Percentiles rank a stretch among this genome's conserved stretches.
phyloP scores from a whole-genome alignment of 2,797 vertebrate genomes.

The Phoxinus dragarum region DNA sequence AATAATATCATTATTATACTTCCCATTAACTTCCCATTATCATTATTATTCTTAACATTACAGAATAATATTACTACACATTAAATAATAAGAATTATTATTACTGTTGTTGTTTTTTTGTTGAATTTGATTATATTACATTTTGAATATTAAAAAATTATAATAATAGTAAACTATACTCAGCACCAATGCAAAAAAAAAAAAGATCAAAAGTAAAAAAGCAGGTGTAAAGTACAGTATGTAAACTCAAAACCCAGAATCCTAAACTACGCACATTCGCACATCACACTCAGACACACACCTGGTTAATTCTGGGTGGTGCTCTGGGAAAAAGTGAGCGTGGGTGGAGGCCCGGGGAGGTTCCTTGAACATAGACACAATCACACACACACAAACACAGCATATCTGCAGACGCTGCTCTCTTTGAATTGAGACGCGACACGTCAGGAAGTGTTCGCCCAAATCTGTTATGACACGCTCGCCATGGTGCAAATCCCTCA shows the following conservation, averaged over 20 bases:
- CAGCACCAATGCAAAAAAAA: background rate
- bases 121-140: background rate
- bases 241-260: slow-evolving; percentile 86
- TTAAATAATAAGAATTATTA: background rate
- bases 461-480: slow-evolving; percentile 74
- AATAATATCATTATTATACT: background rate
- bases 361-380: slow-evolving; percentile 55
- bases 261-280: slow-evolving; percentile 96
- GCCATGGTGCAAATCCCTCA: slow-evolving; percentile 63
- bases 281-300: slow-evolving; percentile 52
- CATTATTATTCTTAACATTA: background rate
- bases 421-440: slow-evolving; percentile 63
- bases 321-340: slow-evolving; percentile 22
- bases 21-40: background rate
- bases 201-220: background rate
- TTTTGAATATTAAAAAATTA: background rate
- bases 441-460: slow-evolving; percentile 59
- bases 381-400: slow-evolving; percentile 51
- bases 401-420: slow-evolving; percentile 66
- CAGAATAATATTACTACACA: background rate
- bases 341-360: slow-evolving; percentile 39
- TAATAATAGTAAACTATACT: background rate
- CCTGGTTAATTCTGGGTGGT: slow-evolving; percentile 49
- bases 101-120: background rate
- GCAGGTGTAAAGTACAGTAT: slow-evolving; percentile 51